Evolutionary conservation across 2,113 vertebrate species (phyloP), one percentile per base, ranked within the genome.

Genomic region (Phaethornis superciliosus): DNA sequence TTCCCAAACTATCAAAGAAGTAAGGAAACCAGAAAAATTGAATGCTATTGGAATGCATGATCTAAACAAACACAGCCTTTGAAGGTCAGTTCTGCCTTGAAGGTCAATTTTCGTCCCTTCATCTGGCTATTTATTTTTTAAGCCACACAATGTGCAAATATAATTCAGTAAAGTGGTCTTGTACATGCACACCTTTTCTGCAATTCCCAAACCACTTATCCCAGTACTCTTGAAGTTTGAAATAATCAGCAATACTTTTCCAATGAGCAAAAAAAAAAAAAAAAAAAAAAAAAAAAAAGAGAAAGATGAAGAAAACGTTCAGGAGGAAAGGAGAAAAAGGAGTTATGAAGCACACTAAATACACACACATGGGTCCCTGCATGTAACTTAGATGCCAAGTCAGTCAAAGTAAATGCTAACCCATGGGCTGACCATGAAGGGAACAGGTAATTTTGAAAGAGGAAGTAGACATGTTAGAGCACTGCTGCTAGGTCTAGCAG

Each of bases 121-220:
- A 28, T 40, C 18, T 76, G 59, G 9, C 27, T 74, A 15, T 76
- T 46, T 81, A 32, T 63, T 82, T 86, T 54, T 80, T 42, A 72
- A 81, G 16, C 16, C 23, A 56, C 12, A 27, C 17, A 46, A 44
- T 82, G 74, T 9, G 52, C 20, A 47, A 71, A 65, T 18, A 59
- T 81, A 32, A 49, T 85, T 64, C 37, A 54, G 17, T 46, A 58
- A 59, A 69, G 12, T 2, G 6, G 6, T 51, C 28, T 46, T 33
- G 17, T 42, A 37, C 10, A 12, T 44, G 16, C 20, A 46, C 19
- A 33, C 15, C 19, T 49, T 74, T 10, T 32, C 52, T 0, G 0
- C 10, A 74, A 11, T 67, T 20, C 32, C 17, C 30, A 62, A 40
- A 63, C 9, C 18, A 40, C 33, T 56, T 58, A 14, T n/a, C 42